Conservation (phyloP, 1,140 invertebrate species). For the Formica selysi region DNA sequence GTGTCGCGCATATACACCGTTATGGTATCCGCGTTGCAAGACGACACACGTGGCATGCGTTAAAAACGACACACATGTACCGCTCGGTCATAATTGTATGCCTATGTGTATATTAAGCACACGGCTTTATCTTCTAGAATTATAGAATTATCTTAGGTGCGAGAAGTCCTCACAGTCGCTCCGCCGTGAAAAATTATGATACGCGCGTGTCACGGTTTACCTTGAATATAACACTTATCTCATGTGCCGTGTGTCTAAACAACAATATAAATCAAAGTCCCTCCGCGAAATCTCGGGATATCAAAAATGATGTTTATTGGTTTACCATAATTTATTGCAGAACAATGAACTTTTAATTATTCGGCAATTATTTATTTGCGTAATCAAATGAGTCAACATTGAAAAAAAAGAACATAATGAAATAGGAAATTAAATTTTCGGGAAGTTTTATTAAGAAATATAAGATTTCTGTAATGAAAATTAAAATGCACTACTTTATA, state of each 20-base stretch:
- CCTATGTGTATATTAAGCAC: background rate
- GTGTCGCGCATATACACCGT: slow-evolving; percentile 8
- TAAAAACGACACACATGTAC: slow-evolving; percentile 57
- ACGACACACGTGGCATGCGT: slow-evolving; percentile 67
- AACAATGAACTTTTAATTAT: background rate
- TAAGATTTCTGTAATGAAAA: background rate
- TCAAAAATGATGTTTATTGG: background rate
- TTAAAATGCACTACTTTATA: background rate
- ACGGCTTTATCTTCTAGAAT: background rate
- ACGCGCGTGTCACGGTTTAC: slow-evolving; percentile 35
- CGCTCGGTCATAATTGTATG: slow-evolving; percentile 15
- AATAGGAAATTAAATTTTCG: background rate
- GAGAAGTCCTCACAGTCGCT: background rate
- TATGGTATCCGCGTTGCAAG: slow-evolving; percentile 52
- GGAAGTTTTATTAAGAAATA: background rate
- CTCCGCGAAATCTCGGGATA: background rate
- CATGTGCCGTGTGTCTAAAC: background rate
- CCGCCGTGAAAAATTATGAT: slow-evolving; percentile 24
- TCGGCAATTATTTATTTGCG: background rate
- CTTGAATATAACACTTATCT: slow-evolving; percentile 39
- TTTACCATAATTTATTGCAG: background rate
- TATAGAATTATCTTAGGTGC: slow-evolving; percentile 4
- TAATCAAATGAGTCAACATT: background rate
- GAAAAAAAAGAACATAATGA: background rate
- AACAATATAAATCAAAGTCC: slow-evolving; percentile 26